phyloP scores from a whole-genome alignment of 2,113 vertebrate species.

The Sylvilagus bachmani region DNA sequence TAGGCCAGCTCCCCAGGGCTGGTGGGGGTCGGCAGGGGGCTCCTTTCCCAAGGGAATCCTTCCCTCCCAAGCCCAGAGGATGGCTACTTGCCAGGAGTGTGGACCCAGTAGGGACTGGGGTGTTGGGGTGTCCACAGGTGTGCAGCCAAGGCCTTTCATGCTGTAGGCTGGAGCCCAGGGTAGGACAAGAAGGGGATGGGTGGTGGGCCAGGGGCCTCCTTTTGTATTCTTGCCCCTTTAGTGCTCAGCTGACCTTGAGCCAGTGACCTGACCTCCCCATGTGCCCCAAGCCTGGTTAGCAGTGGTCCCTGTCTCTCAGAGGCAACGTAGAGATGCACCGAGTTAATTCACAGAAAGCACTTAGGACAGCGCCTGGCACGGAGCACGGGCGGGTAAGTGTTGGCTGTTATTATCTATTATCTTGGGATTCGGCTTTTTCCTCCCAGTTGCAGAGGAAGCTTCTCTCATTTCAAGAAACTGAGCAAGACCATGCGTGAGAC shows the following conservation, averaged over 20 bases:
- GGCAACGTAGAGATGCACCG: constrained; percentile 43
- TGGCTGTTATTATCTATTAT: constrained; percentile 63
- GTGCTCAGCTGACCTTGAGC: constrained; percentile 31
- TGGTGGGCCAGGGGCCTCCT: not conserved
- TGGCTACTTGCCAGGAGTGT: not conserved
- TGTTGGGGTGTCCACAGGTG: not conserved
- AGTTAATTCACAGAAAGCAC: constrained; percentile 64
- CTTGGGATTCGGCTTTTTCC: constrained; percentile 50
- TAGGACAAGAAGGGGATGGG: rapidly evolving
- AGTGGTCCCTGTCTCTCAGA: constrained; percentile 28
- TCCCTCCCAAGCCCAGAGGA: not conserved
- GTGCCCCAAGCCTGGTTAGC: constrained; percentile 43
- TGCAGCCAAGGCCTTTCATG: not conserved
- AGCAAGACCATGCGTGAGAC: constrained; percentile 1
- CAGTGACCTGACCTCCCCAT: constrained; percentile 48
- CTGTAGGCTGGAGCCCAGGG: not conserved
- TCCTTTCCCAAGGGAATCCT: rapidly evolving
- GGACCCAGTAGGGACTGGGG: not conserved
- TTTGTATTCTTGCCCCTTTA: not conserved
- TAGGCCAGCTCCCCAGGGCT: not conserved
- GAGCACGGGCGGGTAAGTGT: not conserved
- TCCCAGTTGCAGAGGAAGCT: constrained; percentile 53
- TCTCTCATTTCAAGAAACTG: constrained; percentile 46
- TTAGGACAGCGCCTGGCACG: constrained; percentile 46
- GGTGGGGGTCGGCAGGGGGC: too few relatives aligned